Evolutionary conservation across 2,888 invertebrate genomes (phyloP), one percentile per base, ranked within the genome.

Genomic region (Rhimphoctona megacephalus): DNA sequence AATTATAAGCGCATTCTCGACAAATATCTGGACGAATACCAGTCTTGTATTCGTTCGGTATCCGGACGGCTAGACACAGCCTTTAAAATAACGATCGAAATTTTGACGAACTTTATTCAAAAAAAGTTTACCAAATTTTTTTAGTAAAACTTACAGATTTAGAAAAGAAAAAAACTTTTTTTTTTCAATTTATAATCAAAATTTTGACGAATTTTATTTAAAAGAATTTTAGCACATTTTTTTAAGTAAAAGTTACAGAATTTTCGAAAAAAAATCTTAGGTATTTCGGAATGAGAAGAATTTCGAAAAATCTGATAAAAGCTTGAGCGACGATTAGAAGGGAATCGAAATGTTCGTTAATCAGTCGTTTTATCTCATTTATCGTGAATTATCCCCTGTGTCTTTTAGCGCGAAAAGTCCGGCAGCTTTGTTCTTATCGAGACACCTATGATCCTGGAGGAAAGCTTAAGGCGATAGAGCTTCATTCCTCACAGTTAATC

Each of bases 401-500:
- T 39, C 54, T 54, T 33, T 57, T 67, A 30, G 61, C 17, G 73
- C 70, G 73, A 49, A 52, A 72, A 61, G 49, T 79, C 74, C 81
- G 73, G 67, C 70, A 64, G 57, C 64, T 74, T 49, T 43, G 76
- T 64, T 82, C 92, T 93, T 93, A 93, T 93, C 93, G 90, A 79
- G 67, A 79, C 87, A 84, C 82, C 90, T 89, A 91, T 92, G 93
- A 93, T 93, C 92, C 92, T 88, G 83, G 85, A 88, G 90, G 1
- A 43, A 61, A 90, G 88, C 90, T 85, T 89, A 88, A 89, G 90
- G 52, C 76, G 91, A 93, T 92, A 89, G 90, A 89, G 90, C 87
- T 91, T 92, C 93, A 93, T 93, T 93, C 92, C 91, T 93, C 93
- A 92, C 91, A 81, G 88, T 90, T 94, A 94, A 94, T 94, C 92